Percentiles rank a stretch among this genome's conserved stretches.
Evolutionary conservation across 2,888 invertebrate species (phyloP).

Genomic region (Chelonus formosanus): DNA sequence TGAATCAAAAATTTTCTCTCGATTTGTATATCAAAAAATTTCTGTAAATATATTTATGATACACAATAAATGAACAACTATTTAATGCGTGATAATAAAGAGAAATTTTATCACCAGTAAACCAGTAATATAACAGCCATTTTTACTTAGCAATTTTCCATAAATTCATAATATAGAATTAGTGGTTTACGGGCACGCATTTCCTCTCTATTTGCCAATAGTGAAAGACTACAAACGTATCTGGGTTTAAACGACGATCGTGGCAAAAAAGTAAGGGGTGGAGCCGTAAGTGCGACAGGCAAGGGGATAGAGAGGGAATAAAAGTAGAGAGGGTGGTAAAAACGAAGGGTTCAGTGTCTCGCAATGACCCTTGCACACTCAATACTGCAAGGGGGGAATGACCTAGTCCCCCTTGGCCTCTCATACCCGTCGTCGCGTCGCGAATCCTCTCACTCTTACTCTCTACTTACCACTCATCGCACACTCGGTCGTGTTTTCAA

Average conservation of each 20-base stretch:
- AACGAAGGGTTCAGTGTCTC: conserved; percentile 59
- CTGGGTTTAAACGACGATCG: conserved; percentile 24
- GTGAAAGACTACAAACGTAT: too few species aligned
- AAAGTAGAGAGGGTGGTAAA: conserved; percentile 40
- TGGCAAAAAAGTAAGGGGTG: conserved; percentile 8
- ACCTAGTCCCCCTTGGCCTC: conserved; percentile 51
- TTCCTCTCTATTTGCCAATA: too few species aligned
- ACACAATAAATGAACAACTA: too few species aligned
- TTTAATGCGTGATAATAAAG: too few species aligned
- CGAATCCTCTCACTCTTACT: conserved; percentile 15
- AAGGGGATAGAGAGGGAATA: conserved; percentile 10
- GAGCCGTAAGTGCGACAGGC: too few species aligned
- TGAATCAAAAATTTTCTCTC: neutral
- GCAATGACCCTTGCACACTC: conserved; percentile 55
- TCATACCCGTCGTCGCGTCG: conserved; percentile 15
- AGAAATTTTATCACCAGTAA: too few species aligned
- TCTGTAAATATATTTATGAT: too few species aligned
- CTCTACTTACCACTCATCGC: neutral
- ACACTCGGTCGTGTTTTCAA: conserved; percentile 16
- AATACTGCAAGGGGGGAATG: conserved; percentile 53
- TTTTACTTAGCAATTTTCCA: too few species aligned
- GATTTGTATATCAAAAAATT: too few species aligned
- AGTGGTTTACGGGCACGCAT: too few species aligned
- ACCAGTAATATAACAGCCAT: too few species aligned
- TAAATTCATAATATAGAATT: too few species aligned